Evolutionary conservation across 1,140 invertebrate species (phyloP), one percentile per base, ranked within the genome.

Genomic region (Brachionus rotundiformis): DNA sequence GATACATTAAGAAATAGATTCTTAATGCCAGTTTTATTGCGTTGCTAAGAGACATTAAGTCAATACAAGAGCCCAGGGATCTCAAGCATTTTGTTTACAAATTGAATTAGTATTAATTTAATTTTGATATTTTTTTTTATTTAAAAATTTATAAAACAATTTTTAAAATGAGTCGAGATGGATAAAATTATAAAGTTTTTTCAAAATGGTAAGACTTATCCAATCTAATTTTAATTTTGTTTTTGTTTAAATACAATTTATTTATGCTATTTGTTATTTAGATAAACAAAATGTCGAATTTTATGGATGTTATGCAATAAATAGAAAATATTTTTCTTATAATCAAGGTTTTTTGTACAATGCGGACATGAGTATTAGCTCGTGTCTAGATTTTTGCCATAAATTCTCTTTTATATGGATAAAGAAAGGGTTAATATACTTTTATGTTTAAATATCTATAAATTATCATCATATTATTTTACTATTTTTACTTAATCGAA

Each of bases 371-470:
- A 68, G 31, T 10, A 36, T 68, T 39, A n/a, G n/a, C 6, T 36
- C 33, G 7, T 68, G 63, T 19, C 27, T 36, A 2, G 63, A 68
- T 4, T 68, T 68, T 68, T 68, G 63, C 16, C 16, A 33, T n/a
- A 68, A 68, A 33, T 68, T 36, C 16, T 10, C 13, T 68, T 68
- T 36, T 36, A 36, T 68, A n/a, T 68, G 63, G 63, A 29, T 68
- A 8, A 68, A 68, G 36, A 68, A 68, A 68, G 63, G 63, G 63
- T 68, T 68, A n/a, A n/a, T n/a, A n/a, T n/a, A n/a, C n/a, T n/a
- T n/a, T n/a, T n/a, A n/a, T n/a, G n/a, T n/a, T n/a, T n/a, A n/a
- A n/a, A n/a, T n/a, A n/a, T n/a, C n/a, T n/a, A n/a, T n/a, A n/a
- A n/a, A n/a, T n/a, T n/a, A n/a, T n/a, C n/a, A n/a, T n/a, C n/a